These are phyloP conservation scores for Hyppa rectilinea DNA, from an alignment of 2,888 invertebrate species.

Conservation along the genomic window DNA sequence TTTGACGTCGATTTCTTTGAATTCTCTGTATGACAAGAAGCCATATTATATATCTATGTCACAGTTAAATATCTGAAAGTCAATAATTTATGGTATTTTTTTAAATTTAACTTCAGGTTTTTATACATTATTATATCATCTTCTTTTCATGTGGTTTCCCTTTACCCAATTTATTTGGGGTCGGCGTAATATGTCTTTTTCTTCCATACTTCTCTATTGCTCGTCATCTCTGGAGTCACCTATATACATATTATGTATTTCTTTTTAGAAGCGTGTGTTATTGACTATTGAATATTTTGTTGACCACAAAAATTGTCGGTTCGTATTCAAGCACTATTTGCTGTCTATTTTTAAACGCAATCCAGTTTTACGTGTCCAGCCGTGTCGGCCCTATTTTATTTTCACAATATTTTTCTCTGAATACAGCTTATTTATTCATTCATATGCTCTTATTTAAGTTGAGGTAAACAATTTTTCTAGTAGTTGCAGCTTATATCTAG, in stretches of 20 bases:
- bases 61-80: background rate
- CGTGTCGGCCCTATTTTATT: background rate
- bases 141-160: too few species aligned
- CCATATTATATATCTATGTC: background rate
- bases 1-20: background rate
- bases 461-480: background rate
- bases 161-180: too few species aligned
- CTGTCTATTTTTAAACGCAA: background rate
- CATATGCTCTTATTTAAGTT: background rate
- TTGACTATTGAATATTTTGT: background rate
- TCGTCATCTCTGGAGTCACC: too few species aligned
- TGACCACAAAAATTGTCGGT: background rate
- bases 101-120: background rate
- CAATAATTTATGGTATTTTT: background rate
- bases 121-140: too few species aligned
- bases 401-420: background rate
- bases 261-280: background rate
- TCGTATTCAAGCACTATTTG: background rate
- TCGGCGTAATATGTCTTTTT: too few species aligned
- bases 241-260: too few species aligned
- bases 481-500: background rate
- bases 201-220: too few species aligned
- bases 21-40: background rate
- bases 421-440: background rate
- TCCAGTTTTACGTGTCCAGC: slow-evolving; percentile 3